Evolutionary conservation across 1,140 invertebrate species (phyloP), one percentile per base, ranked within the genome.

Genomic region (Hycleus phaleratus): DNA sequence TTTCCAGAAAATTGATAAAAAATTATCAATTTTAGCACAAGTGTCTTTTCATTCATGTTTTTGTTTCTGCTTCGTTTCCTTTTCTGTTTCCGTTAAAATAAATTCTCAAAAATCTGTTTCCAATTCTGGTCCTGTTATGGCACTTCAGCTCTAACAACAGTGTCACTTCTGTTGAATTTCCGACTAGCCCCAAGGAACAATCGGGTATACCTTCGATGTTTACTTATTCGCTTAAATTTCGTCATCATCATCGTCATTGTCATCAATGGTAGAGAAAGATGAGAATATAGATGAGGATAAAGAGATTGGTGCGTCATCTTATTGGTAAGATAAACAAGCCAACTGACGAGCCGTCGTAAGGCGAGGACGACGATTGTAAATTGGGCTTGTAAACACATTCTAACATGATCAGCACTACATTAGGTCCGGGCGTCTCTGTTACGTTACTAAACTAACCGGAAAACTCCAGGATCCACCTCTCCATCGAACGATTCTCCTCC

Each of bases 321-420:
- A 69, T 69, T 62, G 65, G 61, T 57, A 69, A 69, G 64, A 69
- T 65, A 69, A 69, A 72, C 68, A 70, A 50, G 59, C 61, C 47
- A 42, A 42, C 61, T 67, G 66, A 68, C 67, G 68, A 69, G 66
- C 63, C 54, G 63, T 63, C 63, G 58, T 55, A 60, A 64, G 62
- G 65, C 68, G 63, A 67, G 62, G 63, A 71, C 64, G 61, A 65
- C 68, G 65, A 71, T 69, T 71, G 65, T 68, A 73, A 71, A 73
- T 71, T 73, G 68, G 65, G 57, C 68, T 64, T 68, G 71, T 67
- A 71, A 73, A 73, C 71, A 73, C 69, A 73, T 71, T 73, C 71
- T 73, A 73, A 73, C 71, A 71, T 73, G 69, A 73, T 73, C 71
- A 73, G 70, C 68, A 70, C 66, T 68, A 68, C 65, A 73, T 73